Conservation (phyloP, 2,797 vertebrate species). For the Kryptopterus vitreolus region DNA sequence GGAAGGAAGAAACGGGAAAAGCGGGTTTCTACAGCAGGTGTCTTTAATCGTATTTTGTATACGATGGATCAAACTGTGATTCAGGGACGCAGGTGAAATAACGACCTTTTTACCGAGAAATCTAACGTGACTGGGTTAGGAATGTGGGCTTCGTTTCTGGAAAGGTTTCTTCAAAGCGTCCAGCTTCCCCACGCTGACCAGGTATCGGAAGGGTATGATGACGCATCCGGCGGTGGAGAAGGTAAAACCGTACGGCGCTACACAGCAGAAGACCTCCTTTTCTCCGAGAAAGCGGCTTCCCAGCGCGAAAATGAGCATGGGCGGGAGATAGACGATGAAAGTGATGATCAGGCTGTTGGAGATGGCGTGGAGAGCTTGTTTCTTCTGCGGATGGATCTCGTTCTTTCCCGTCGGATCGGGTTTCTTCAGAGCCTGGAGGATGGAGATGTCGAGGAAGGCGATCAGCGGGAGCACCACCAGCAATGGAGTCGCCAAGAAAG, state of each 20-base stretch:
- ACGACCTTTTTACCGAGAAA: no score
- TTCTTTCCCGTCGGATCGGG: constrained; percentile 44
- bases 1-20: no score
- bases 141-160: background rate
- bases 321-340: constrained; percentile 55
- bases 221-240: background rate
- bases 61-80: no score
- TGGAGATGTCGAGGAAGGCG: constrained; percentile 60
- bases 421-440: constrained; percentile 56
- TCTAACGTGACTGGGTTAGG: no score
- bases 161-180: background rate
- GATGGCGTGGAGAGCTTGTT: constrained; percentile 64
- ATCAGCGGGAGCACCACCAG: constrained; percentile 57
- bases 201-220: background rate
- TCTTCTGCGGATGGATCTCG: constrained; percentile 68
- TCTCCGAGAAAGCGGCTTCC: constrained; percentile 28
- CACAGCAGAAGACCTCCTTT: constrained; percentile 43
- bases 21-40: no score
- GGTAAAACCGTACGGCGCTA: constrained; percentile 47
- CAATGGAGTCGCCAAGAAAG: constrained; percentile 43
- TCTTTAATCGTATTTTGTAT: background rate
- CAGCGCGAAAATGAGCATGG: constrained; percentile 18
- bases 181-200: no score
- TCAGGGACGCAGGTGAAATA: background rate
- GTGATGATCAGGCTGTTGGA: constrained; percentile 60